Base-by-base conservation (phyloP, 2,113 vertebrate genomes). In the Callorhinus ursinus region DNA sequence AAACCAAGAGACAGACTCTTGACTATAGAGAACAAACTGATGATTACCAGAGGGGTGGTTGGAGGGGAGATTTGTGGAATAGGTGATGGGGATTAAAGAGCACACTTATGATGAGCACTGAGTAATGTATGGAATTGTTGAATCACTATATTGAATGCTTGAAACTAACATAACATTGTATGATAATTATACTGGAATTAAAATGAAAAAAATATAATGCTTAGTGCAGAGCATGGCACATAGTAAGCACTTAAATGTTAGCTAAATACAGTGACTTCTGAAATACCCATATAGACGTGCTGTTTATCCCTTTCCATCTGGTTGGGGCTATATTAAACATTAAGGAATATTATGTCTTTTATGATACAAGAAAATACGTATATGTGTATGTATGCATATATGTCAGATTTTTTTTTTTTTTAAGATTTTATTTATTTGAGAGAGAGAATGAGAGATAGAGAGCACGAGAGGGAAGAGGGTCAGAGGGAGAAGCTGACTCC, bases 261-360 rank as follows among this genome's bases (percentile, higher is more conserved):
- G 53, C n/a, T 87, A 63, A 89, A 93, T 93, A 42, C 36, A 93
- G 28, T 67, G 39, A 86, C 72, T 90, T 91, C 28, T 82, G 57
- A 81, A 74, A 88, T 13, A 71, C 36, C 59, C 5, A 39, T 67
- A 16, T 59, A 80, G 55, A 90, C 65, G 55, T 67, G 55, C 31
- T 59, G 0, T 80, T 67, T 88, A 49, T 91, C 33, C 9, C 33
- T 93, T 74, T 97, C 4, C 55, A 28, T 85, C 72, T 96, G 39
- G 19, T 55, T 96, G 92, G 74, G 42, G n/a, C 8, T 84, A 46
- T 83, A 24, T 59, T 88, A 65, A 71, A 51, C 42, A 51, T 59
- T 67, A 86, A 82, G 26, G 59, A 31, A 16, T 95, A 67, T 1
- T 88, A 36, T 5, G 4, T 88, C 36, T 80, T 92, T 94, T n/a